phyloP scores from a whole-genome alignment of 2,113 vertebrate genomes.

The Corythoichthys haematopterus region DNA sequence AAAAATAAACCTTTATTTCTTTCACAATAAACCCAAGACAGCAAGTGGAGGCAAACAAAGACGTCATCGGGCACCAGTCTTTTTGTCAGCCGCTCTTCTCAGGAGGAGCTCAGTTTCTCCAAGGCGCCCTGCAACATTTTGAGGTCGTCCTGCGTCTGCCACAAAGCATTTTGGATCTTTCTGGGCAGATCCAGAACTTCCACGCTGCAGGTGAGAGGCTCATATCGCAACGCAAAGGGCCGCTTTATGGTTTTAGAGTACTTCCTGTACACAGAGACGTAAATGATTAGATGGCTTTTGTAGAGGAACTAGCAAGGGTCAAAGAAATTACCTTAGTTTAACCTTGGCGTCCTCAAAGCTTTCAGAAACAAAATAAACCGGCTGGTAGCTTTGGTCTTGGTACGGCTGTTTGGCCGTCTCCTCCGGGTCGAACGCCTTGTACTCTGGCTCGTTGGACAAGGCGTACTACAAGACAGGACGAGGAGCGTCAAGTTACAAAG shows the following conservation, averaged over 20 bases:
- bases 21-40: constrained; percentile 31
- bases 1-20: constrained; percentile 59
- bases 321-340: constrained; percentile 68
- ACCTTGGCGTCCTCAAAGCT: constrained; percentile 80
- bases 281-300: too few relatives aligned
- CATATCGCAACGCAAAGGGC: constrained; percentile 69
- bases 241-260: constrained; percentile 73
- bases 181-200: constrained; percentile 71
- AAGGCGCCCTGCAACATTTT: constrained; percentile 71
- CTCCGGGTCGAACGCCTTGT: constrained; percentile 76
- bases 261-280: constrained; percentile 57
- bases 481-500: background rate
- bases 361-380: constrained; percentile 81
- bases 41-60: background rate
- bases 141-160: constrained; percentile 70
- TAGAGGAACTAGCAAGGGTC: background rate
- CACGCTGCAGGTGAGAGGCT: constrained; percentile 73
- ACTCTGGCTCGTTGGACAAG: constrained; percentile 77
- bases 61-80: background rate
- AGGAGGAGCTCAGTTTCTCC: constrained; percentile 66
- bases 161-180: constrained; percentile 70
- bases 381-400: constrained; percentile 79
- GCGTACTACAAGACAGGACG: constrained; percentile 63
- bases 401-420: constrained; percentile 73
- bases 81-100: background rate